These are phyloP conservation scores for Branchinecta sandiegonensis DNA, from an alignment of 2,888 invertebrate genomes.

Conservation along the genomic window DNA sequence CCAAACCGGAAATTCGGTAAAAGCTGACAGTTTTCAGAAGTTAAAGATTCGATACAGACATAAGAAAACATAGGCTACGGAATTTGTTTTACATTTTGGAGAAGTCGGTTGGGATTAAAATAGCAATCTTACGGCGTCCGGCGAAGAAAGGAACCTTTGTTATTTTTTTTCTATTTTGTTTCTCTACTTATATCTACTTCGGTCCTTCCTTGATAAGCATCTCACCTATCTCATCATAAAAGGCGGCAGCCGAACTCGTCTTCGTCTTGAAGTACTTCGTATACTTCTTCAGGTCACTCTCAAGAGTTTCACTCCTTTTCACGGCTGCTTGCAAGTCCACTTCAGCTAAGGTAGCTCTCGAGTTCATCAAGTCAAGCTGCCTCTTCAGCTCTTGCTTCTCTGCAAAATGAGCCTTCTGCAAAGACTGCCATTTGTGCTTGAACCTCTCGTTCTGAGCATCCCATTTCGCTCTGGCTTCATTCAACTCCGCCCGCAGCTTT, in stretches of 20 bases:
- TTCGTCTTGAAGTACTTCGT: background rate
- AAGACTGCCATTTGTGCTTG: background rate
- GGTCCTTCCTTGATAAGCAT: too few relatives aligned
- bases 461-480: constrained; percentile 7
- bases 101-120: too few relatives aligned
- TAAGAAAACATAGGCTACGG: too few relatives aligned
- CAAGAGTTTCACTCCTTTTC: background rate
- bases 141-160: too few relatives aligned
- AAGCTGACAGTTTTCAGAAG: too few relatives aligned
- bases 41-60: too few relatives aligned
- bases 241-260: background rate
- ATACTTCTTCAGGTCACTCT: constrained; percentile 1
- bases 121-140: too few relatives aligned
- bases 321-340: background rate
- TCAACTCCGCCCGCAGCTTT: background rate
- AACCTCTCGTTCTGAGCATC: background rate
- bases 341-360: background rate
- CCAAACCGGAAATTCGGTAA: too few relatives aligned
- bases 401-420: background rate
- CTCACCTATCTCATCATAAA: too few relatives aligned
- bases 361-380: background rate
- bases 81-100: too few relatives aligned
- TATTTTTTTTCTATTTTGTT: too few relatives aligned
- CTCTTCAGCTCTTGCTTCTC: background rate
- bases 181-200: too few relatives aligned